These are phyloP conservation scores for Eugnorisma glareosa DNA, from an alignment of 2,888 invertebrate species.

Conservation along the genomic window DNA sequence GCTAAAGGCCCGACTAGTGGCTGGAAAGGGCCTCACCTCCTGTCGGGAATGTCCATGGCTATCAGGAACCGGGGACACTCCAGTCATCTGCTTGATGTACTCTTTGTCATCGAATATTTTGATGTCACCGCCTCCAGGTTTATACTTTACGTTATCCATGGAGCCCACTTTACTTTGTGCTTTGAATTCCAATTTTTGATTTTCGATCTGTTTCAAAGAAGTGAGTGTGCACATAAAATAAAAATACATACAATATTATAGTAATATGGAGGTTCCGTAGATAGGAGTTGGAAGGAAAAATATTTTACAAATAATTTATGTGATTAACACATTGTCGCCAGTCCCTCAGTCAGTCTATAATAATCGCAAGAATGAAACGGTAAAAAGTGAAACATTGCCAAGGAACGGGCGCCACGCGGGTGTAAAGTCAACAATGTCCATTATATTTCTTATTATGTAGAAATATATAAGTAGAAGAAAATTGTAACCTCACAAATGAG, in stretches of 20 bases:
- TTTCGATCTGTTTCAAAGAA: slow-evolving; percentile 94
- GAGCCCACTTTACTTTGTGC: slow-evolving; percentile 98
- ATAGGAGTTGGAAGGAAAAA: slow-evolving; percentile 13
- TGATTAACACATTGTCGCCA: not conserved
- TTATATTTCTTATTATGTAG: not conserved
- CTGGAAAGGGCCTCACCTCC: slow-evolving; percentile 85
- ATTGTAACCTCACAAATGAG: slow-evolving; percentile 26
- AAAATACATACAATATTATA: slow-evolving; percentile 67
- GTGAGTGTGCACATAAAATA: slow-evolving; percentile 83
- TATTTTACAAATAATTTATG: not conserved
- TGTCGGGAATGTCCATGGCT: slow-evolving; percentile 84
- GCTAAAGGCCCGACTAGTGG: slow-evolving; percentile 64
- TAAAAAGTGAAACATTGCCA: slow-evolving; percentile 33
- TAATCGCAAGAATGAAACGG: slow-evolving; percentile 14
- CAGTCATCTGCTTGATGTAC: slow-evolving; percentile 94
- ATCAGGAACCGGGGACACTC: slow-evolving; percentile 83
- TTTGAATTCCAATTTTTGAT: slow-evolving; percentile 97
- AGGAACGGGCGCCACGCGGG: slow-evolving; percentile 7
- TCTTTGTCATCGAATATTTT: slow-evolving; percentile 98
- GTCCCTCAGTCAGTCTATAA: slow-evolving; percentile 26
- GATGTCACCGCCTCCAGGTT: slow-evolving; percentile 97
- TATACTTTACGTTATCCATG: slow-evolving; percentile 97
- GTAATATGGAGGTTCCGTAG: slow-evolving; percentile 60
- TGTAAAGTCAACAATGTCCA: slow-evolving; percentile 5
- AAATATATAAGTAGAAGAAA: slow-evolving; percentile 30